A percentile compares a stretch with the other conserved stretches of the same genome.
These are phyloP conservation scores for Atherinosoma microstoma DNA, from an alignment of 2,797 vertebrate species.

Conservation along the genomic window DNA sequence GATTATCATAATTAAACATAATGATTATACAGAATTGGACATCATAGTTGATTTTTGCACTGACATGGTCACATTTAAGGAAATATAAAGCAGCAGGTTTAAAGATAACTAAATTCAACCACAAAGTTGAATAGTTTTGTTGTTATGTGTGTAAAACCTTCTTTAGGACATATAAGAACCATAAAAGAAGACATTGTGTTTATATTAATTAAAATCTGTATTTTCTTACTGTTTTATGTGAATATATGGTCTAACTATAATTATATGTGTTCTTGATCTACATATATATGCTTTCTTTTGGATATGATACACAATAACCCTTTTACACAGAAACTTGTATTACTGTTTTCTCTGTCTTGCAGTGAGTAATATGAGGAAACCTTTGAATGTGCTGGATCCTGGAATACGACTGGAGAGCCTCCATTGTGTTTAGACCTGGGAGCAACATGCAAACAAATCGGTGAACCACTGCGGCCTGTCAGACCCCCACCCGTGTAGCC, in stretches of 20 bases:
- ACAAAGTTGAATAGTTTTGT: too few species aligned
- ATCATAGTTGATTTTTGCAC: too few species aligned
- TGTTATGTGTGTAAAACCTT: too few species aligned
- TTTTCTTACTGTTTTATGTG: neutral
- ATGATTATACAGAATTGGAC: too few species aligned
- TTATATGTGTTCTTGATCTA: neutral
- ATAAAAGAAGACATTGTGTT: neutral
- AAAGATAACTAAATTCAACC: too few species aligned
- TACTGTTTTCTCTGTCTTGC: slow-evolving; percentile 41
- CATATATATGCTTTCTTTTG: too few species aligned
- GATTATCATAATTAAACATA: too few species aligned
- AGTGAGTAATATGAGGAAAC: slow-evolving; percentile 86
- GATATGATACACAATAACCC: too few species aligned
- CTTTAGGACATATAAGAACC: too few species aligned
- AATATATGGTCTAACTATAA: neutral
- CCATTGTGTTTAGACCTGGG: slow-evolving; percentile 66
- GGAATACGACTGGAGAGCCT: slow-evolving; percentile 66
- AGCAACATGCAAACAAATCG: slow-evolving; percentile 73
- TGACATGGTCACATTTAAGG: too few species aligned
- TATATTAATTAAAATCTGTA: neutral
- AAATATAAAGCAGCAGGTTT: too few species aligned
- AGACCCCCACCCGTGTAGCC: slow-evolving; percentile 51
- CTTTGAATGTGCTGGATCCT: slow-evolving; percentile 77
- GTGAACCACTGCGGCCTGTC: slow-evolving; percentile 62
- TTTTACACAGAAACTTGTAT: slow-evolving; percentile 2